Evolutionary conservation across 2,888 invertebrate genomes (phyloP).

Genomic region (Epinotia nisella): DNA sequence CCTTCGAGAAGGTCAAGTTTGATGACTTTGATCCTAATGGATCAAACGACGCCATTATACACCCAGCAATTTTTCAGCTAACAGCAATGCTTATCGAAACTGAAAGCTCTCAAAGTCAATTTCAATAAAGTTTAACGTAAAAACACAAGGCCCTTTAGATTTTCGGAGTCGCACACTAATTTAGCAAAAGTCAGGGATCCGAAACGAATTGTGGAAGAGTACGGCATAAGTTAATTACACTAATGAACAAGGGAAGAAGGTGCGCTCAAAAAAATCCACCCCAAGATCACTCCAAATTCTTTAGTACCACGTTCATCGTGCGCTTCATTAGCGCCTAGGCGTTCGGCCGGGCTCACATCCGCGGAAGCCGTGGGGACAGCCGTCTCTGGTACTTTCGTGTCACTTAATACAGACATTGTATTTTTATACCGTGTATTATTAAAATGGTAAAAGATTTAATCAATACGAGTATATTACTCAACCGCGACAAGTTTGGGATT

Average conservation of each 20-base stretch:
- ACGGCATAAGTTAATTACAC: conserved; percentile 82
- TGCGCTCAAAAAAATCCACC: conserved; percentile 79
- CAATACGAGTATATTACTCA: too few species aligned
- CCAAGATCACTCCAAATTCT: conserved; percentile 82
- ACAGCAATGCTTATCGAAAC: conserved; percentile 19
- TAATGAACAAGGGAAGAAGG: conserved; percentile 82
- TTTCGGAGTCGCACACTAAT: conserved; percentile 54
- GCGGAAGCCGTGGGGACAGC: neutral
- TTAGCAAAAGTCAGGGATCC: conserved; percentile 68
- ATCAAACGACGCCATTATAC: conserved; percentile 20
- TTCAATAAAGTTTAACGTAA: conserved; percentile 25
- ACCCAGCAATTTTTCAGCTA: conserved; percentile 2
- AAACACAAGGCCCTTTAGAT: conserved; percentile 34
- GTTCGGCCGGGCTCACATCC: conserved; percentile 64
- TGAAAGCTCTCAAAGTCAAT: conserved; percentile 21
- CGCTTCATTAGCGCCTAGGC: conserved; percentile 80
- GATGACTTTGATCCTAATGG: conserved; percentile 6
- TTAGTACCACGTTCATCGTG: conserved; percentile 81
- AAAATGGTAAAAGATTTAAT: too few species aligned
- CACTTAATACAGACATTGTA: neutral
- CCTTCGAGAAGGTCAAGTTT: neutral
- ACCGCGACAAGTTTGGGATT: too few species aligned
- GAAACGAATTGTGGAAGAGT: conserved; percentile 74
- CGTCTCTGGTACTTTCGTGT: neutral
- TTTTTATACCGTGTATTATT: neutral